A percentile compares a stretch with the other conserved stretches of the same genome.
phyloP scores from a whole-genome alignment of 2,797 vertebrate genomes.

The Enteromius trimaculatus region DNA sequence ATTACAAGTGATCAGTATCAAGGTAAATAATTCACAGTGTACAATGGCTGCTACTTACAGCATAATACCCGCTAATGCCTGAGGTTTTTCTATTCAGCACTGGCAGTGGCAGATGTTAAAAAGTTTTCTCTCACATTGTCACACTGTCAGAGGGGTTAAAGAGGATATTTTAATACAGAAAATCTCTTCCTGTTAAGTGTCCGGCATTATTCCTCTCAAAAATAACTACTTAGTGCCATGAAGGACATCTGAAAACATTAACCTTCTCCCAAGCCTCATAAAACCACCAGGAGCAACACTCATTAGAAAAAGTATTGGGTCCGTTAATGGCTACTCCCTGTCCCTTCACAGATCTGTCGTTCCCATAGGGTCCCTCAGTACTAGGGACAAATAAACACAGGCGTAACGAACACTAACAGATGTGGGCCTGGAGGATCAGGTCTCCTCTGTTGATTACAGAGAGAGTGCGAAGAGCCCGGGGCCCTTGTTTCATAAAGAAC shows the following conservation, averaged over 20 bases:
- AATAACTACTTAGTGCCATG: conserved; percentile 52
- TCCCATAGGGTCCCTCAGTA: conserved; percentile 75
- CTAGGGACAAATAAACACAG: conserved; percentile 73
- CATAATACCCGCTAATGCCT: conserved; percentile 73
- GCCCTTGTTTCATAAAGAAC: conserved; percentile 73
- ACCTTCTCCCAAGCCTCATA: conserved; percentile 69
- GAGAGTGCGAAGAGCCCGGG: conserved; percentile 64
- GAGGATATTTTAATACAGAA: conserved; percentile 28
- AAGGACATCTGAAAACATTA: conserved; percentile 63
- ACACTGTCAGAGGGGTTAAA: conserved; percentile 46
- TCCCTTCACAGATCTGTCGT: conserved; percentile 62
- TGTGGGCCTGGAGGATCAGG: conserved; percentile 75
- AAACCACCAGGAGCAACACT: conserved; percentile 70
- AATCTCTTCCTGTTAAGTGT: conserved; percentile 14
- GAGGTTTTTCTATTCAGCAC: conserved; percentile 73
- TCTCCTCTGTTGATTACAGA: conserved; percentile 76
- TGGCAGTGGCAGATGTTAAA: conserved; percentile 56
- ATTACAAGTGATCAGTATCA: conserved; percentile 62
- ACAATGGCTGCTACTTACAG: conserved; percentile 57
- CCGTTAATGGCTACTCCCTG: conserved; percentile 42
- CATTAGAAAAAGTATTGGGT: conserved; percentile 68
- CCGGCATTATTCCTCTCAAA: not conserved
- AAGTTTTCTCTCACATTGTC: conserved; percentile 45
- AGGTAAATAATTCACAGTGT: conserved; percentile 64
- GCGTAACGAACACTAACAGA: conserved; percentile 79